Percentiles rank a stretch among this genome's conserved stretches.
Conservation (phyloP, 2,888 invertebrate species). For the Melinaea marsaeus region DNA sequence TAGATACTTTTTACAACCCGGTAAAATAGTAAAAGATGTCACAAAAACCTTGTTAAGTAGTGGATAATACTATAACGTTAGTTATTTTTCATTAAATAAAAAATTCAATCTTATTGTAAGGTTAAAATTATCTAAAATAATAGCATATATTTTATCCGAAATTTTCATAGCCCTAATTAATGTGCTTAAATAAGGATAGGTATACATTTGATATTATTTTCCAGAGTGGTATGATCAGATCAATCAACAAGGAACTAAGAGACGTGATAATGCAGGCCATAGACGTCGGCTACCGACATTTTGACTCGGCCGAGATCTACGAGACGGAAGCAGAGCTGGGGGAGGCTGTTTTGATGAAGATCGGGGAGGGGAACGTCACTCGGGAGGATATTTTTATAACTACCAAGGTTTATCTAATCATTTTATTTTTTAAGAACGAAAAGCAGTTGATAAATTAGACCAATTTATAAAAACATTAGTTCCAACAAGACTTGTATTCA, state of each 20-base stretch:
- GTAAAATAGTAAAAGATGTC: no score
- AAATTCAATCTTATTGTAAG: no score
- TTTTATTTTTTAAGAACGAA: neutral
- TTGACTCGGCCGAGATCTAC: constrained; percentile 76
- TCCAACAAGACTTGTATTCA: constrained; percentile 20
- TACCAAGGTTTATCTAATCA: constrained; percentile 63
- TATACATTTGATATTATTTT: constrained; percentile 13
- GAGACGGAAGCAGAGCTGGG: constrained; percentile 70
- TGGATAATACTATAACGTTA: no score
- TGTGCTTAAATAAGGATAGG: no score
- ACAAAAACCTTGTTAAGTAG: no score
- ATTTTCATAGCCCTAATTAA: no score
- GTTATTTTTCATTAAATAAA: no score
- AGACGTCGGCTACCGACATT: constrained; percentile 70
- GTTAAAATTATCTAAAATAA: no score
- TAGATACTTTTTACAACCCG: no score
- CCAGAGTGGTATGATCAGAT: constrained; percentile 43
- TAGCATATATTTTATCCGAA: no score
- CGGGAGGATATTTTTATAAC: constrained; percentile 74
- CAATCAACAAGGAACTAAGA: constrained; percentile 44
- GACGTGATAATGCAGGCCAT: constrained; percentile 63
- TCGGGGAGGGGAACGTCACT: constrained; percentile 57
- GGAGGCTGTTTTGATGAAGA: constrained; percentile 59
- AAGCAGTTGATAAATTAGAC: neutral
- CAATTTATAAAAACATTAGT: neutral